A percentile compares a stretch with the other conserved stretches of the same genome.
Conservation (phyloP, 2,113 vertebrate species). For the Scophthalmus maximus region DNA sequence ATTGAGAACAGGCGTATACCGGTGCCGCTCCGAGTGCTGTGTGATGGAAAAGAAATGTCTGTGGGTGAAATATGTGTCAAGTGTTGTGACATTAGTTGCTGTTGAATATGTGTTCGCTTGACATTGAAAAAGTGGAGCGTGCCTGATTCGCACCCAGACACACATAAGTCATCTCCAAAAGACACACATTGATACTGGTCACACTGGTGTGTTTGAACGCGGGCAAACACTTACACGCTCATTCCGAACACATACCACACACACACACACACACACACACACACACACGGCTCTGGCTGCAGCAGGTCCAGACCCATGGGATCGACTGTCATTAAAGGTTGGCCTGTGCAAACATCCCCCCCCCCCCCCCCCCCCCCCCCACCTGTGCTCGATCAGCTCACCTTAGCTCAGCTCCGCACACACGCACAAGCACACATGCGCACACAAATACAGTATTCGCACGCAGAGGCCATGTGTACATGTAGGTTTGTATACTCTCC, state of each 20-base stretch:
- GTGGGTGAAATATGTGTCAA: constrained; percentile 66
- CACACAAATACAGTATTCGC: constrained; percentile 22
- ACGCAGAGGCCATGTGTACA: constrained; percentile 50
- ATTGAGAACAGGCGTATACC: constrained; percentile 43
- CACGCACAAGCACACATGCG: constrained; percentile 7
- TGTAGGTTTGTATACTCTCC: constrained; percentile 53
- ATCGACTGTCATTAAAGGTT: constrained; percentile 65
- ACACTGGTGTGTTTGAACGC: constrained; percentile 24
- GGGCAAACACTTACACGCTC: constrained; percentile 35
- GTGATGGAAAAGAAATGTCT: constrained; percentile 50
- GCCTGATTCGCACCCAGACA: constrained; percentile 11
- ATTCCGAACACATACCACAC: constrained; percentile 26
- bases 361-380: constrained; percentile 17
- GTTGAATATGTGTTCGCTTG: constrained; percentile 64
- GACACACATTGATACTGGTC: constrained; percentile 30
- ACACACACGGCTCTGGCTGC: constrained; percentile 7
- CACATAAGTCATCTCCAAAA: constrained; percentile 19
- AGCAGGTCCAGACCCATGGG: constrained; percentile 55
- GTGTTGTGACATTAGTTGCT: constrained; percentile 61
- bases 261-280: constrained; percentile 9
- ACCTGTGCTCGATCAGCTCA: constrained; percentile 32
- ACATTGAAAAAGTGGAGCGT: constrained; percentile 65
- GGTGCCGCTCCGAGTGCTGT: constrained; percentile 44
- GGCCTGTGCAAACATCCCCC: constrained; percentile 51
- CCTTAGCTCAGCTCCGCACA: constrained; percentile 31